Evolutionary conservation across 2,113 vertebrate genomes (phyloP), one percentile per base, ranked within the genome.

Genomic region (Pimephales promelas): DNA sequence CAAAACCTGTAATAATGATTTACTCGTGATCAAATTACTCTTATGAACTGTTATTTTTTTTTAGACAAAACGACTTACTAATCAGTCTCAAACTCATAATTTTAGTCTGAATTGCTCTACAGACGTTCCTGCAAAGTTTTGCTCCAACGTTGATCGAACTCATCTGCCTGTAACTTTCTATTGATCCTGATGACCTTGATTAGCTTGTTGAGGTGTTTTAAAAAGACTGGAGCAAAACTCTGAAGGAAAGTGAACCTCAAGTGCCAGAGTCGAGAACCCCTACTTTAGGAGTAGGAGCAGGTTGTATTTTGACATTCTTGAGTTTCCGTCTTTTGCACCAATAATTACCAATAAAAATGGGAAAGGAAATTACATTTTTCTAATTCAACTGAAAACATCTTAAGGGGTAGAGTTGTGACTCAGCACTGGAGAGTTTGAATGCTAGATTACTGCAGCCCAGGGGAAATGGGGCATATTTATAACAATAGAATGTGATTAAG

Each of bases 401-500:
- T 84, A 83, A 90, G 88, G 74, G 61, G 47, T 14, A 40, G 14
- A 84, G 56, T 28, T 79, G 28, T 84, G 85, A 89, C n/a, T 57
- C 26, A 82, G 14, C 8, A 64, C 57, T 70, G 34, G 11, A 52
- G 59, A 28, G 70, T 59, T 77, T 72, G 62, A 64, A 83, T 82
- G 73, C 22, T 73, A 36, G 24, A 77, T 54, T 31, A 57, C 61
- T 20, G 34, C 3, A 31, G 24, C 64, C 49, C 28, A 59, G 56
- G 36, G 71, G 76, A 85, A 84, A 83, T 83, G 56, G 59, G 49
- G 71, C 72, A 82, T 62, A 84, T 75, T 86, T 43, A 86, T 85
- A 57, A 71, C 64, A 74, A 76, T 43, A 31, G 54, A 73, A 72
- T 57, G 31, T 31, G 8, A 79, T 83, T 82, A 83, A 47, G 11